Percentiles rank a stretch among this genome's conserved stretches.
These are phyloP conservation scores for Drosophila nigrodunni DNA, from an alignment of 1,140 invertebrate species.

Conservation along the genomic window DNA sequence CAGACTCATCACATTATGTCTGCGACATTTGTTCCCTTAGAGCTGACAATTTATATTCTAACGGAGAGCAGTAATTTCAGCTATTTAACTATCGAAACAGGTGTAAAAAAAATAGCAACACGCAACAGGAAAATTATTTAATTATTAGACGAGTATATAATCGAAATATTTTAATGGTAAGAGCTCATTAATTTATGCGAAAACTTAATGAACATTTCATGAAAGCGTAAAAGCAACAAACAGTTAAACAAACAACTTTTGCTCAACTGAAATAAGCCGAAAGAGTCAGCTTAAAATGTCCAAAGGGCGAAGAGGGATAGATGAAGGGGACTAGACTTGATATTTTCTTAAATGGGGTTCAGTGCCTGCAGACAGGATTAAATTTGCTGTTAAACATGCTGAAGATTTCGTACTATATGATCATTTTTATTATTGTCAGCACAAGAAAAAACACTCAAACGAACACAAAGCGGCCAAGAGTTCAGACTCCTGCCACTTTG, in stretches of 20 bases:
- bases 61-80: background rate
- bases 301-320: background rate
- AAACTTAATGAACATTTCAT: constrained; percentile 19
- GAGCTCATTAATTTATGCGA: constrained; percentile 19
- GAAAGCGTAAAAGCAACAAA: constrained; percentile 2
- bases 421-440: constrained; percentile 2
- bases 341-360: background rate
- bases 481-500: background rate
- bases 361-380: constrained; percentile 5
- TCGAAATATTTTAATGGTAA: background rate
- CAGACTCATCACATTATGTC: constrained; percentile 19
- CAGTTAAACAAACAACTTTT: constrained; percentile 26
- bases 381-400: background rate
- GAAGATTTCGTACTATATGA: background rate
- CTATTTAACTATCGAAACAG: constrained; percentile 8
- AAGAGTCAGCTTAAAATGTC: constrained; percentile 34
- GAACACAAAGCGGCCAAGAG: background rate
- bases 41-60: constrained; percentile 10
- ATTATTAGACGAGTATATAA: constrained; percentile 2
- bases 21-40: background rate
- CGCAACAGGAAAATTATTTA: background rate
- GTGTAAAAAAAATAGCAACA: background rate
- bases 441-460: background rate
- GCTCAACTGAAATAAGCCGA: constrained; percentile 30
- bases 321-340: too few relatives aligned